Conservation (phyloP, 2,888 invertebrate species). For the Diloba caeruleocephala region DNA sequence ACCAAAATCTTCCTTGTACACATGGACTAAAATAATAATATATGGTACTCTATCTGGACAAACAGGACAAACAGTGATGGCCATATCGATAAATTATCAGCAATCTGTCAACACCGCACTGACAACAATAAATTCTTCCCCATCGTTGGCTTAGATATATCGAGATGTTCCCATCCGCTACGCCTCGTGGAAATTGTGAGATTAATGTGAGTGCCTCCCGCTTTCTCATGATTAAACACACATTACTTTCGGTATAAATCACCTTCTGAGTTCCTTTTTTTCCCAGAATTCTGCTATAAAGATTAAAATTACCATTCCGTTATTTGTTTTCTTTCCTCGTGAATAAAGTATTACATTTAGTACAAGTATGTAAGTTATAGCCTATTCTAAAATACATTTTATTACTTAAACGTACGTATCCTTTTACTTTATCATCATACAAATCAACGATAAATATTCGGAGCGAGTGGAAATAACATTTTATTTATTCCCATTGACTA, state of each 20-base stretch:
- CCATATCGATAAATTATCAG: slow-evolving; percentile 22
- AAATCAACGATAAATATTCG: slow-evolving; percentile 13
- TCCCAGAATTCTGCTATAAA: background rate
- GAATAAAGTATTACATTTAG: slow-evolving; percentile 3
- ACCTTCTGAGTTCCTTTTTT: slow-evolving; percentile 9
- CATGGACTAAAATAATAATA: too few relatives aligned
- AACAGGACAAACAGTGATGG: slow-evolving; percentile 20
- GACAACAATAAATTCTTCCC: slow-evolving; percentile 26
- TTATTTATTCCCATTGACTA: slow-evolving; percentile 29
- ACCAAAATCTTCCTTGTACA: too few relatives aligned
- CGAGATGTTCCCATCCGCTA: slow-evolving; percentile 20
- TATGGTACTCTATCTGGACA: too few relatives aligned
- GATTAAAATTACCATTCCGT: slow-evolving; percentile 9
- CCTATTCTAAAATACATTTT: slow-evolving; percentile 11
- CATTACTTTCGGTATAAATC: slow-evolving; percentile 9
- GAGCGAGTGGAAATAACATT: slow-evolving; percentile 1
- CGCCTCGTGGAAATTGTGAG: slow-evolving; percentile 11
- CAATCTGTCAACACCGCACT: slow-evolving; percentile 40
- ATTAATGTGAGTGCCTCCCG: slow-evolving; percentile 6
- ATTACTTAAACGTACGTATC: slow-evolving; percentile 18
- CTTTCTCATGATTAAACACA: slow-evolving; percentile 16
- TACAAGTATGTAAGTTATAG: slow-evolving; percentile 5
- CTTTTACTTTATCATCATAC: slow-evolving; percentile 20
- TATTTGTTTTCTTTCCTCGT: background rate
- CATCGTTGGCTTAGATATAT: slow-evolving; percentile 25